Conservation (phyloP, 2,888 invertebrate species). For the Nemapogon koenigi region DNA sequence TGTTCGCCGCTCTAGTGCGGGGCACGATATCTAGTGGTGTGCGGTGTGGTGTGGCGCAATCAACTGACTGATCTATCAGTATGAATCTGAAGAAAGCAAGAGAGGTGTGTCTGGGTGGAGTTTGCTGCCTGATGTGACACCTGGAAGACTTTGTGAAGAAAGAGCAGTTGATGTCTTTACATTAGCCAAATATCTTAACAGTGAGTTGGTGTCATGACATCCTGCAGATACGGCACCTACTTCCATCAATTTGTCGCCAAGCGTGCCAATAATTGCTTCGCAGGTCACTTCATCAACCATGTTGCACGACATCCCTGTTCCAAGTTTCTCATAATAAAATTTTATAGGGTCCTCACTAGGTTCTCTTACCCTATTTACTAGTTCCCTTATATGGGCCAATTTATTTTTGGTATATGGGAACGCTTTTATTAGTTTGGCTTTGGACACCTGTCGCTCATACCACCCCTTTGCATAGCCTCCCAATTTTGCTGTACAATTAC, state of each 20-base stretch:
- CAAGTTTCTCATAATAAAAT: slow-evolving; percentile 16
- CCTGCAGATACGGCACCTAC: slow-evolving; percentile 14
- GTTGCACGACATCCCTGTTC: slow-evolving; percentile 14
- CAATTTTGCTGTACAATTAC: slow-evolving; percentile 17
- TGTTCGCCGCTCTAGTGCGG: too few species aligned
- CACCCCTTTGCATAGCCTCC: slow-evolving; percentile 18
- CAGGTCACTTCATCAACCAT: slow-evolving; percentile 13
- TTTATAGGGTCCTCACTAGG: slow-evolving; percentile 14
- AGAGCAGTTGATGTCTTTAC: too few species aligned
- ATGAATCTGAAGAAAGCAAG: too few species aligned
- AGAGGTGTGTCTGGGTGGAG: too few species aligned
- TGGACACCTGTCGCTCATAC: slow-evolving; percentile 15
- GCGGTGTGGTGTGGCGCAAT: too few species aligned
- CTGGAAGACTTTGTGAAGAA: too few species aligned
- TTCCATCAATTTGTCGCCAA: slow-evolving; percentile 12
- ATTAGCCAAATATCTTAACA: slow-evolving; percentile 12
- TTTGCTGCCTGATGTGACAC: too few species aligned
- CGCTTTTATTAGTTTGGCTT: slow-evolving; percentile 11
- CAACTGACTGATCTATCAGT: too few species aligned
- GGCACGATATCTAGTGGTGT: too few species aligned
- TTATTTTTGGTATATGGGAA: slow-evolving; percentile 15
- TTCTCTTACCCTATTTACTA: slow-evolving; percentile 12
- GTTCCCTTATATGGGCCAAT: slow-evolving; percentile 12
- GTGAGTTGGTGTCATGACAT: slow-evolving; percentile 10
- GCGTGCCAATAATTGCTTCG: slow-evolving; percentile 14